Conservation (phyloP, 2,888 invertebrate genomes). For the Trachelus iudaicus region DNA sequence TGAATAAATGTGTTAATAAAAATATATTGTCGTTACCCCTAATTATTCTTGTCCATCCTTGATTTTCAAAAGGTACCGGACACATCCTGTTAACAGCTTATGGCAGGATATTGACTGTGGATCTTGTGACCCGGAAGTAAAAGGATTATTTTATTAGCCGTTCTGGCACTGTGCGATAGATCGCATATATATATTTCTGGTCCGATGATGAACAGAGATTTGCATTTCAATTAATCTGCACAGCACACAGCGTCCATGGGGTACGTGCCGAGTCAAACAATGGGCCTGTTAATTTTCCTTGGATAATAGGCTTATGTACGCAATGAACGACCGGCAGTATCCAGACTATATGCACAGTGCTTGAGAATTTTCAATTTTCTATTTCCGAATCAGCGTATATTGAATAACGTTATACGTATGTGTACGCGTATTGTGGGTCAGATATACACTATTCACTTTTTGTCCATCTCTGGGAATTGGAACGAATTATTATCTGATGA, state of each 20-base stretch:
- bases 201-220: neutral
- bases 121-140: neutral
- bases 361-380: neutral
- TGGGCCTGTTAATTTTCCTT: neutral
- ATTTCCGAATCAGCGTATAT: neutral
- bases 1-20: conserved; percentile 4
- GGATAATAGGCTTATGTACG: neutral
- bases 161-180: neutral
- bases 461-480: conserved; percentile 35
- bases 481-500: conserved; percentile 40
- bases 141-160: neutral
- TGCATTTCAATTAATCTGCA: neutral
- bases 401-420: neutral
- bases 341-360: neutral
- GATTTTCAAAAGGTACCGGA: neutral
- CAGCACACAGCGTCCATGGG: neutral
- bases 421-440: neutral
- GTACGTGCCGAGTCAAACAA: neutral
- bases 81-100: neutral
- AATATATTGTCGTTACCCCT: neutral
- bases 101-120: neutral
- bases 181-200: neutral
- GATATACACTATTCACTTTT: neutral
- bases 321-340: neutral
- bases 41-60: neutral